phyloP scores from a whole-genome alignment of 2,113 vertebrate species.

The Felis catus region DNA sequence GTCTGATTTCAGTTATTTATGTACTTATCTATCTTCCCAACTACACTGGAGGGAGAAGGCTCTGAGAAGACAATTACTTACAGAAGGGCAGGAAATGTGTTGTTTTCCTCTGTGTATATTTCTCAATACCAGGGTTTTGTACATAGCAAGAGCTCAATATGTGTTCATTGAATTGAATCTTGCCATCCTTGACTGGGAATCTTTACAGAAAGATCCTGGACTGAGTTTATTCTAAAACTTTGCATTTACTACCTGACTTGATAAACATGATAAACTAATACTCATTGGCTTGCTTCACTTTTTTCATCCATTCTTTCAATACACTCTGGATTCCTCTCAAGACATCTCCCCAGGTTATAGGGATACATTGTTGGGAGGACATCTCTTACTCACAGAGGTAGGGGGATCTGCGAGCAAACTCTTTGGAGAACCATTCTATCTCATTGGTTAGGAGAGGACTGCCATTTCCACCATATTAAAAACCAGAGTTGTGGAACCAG shows the following conservation, averaged over 20 bases:
- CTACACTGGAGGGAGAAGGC: slow-evolving; percentile 42
- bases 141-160: background rate
- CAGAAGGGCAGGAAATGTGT: background rate
- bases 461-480: slow-evolving; percentile 23
- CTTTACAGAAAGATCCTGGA: slow-evolving; percentile 39
- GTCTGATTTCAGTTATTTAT: slow-evolving; percentile 65
- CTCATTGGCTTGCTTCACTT: background rate
- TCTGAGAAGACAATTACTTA: slow-evolving; percentile 42
- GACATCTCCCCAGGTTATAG: background rate
- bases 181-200: background rate
- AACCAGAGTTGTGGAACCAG: background rate
- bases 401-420: background rate
- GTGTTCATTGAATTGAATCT: background rate
- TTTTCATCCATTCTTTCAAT: background rate
- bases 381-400: background rate
- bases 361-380: background rate
- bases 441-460: background rate
- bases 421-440: slow-evolving; percentile 2
- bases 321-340: background rate
- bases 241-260: slow-evolving; percentile 15
- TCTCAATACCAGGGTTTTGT: slow-evolving; percentile 19
- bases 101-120: slow-evolving; percentile 12
- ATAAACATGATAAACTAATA: background rate
- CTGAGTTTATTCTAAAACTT: slow-evolving; percentile 27
- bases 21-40: slow-evolving; percentile 60